Conservation (phyloP, 1,140 invertebrate genomes). For the Zaprionus camerounensis region DNA sequence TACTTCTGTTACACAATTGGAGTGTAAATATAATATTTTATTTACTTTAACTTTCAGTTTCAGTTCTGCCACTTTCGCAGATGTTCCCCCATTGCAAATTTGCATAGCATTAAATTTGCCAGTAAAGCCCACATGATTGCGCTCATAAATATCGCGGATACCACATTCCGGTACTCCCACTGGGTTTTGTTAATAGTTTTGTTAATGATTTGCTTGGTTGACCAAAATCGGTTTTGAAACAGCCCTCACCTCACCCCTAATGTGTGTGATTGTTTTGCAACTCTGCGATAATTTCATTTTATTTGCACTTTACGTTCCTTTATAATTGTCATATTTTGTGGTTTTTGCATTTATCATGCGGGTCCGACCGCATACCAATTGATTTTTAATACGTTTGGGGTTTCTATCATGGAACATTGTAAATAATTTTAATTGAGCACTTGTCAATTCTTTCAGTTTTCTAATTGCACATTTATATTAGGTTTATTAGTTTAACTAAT, state of each 20-base stretch:
- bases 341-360: conserved; percentile 40
- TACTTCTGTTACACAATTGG: not conserved
- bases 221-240: conserved; percentile 53
- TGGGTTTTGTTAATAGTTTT: conserved; percentile 57
- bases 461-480: conserved; percentile 34
- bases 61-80: not conserved
- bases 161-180: not conserved
- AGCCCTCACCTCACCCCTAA: not conserved
- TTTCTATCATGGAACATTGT: conserved; percentile 11
- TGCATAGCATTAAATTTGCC: conserved; percentile 24
- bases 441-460: conserved; percentile 35
- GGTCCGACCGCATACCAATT: conserved; percentile 65
- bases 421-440: conserved; percentile 41
- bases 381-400: conserved; percentile 67
- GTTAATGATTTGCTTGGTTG: conserved; percentile 62
- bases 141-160: conserved; percentile 27
- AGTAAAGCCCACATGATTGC: conserved; percentile 26
- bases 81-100: conserved; percentile 12
- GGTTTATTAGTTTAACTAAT: conserved; percentile 38
- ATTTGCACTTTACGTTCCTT: conserved; percentile 47
- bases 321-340: conserved; percentile 64
- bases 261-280: not conserved
- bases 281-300: conserved; percentile 64
- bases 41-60: not conserved
- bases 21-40: conserved; percentile 4